Conservation (phyloP, 2,797 vertebrate genomes). For the Sebastes diploproa region DNA sequence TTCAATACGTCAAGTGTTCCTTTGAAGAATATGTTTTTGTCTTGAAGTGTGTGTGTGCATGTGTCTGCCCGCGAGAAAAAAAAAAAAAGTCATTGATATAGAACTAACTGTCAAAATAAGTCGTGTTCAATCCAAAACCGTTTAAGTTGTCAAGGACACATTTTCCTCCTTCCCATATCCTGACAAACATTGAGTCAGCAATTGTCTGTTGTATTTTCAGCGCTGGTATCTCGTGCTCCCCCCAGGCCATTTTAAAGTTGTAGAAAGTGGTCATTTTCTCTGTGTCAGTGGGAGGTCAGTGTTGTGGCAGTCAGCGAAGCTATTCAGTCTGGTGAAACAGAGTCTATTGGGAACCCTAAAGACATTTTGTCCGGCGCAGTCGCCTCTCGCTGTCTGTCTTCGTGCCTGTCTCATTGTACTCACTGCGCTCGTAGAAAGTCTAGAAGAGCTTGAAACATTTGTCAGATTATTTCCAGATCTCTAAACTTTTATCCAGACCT, state of each 20-base stretch:
- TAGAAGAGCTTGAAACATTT: constrained; percentile 28
- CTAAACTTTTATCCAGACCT: constrained; percentile 29
- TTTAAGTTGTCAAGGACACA: constrained; percentile 80
- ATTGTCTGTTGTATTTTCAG: constrained; percentile 74
- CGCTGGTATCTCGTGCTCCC: constrained; percentile 51
- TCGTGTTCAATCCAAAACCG: constrained; percentile 74
- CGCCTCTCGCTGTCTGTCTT: constrained; percentile 43
- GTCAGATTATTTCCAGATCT: constrained; percentile 43
- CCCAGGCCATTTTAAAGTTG: constrained; percentile 69
- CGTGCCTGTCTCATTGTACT: constrained; percentile 35
- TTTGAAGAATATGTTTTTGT: constrained; percentile 55
- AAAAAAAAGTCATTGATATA: constrained; percentile 68
- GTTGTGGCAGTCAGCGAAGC: constrained; percentile 69
- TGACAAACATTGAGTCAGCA: constrained; percentile 78
- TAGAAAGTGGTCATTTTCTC: constrained; percentile 79
- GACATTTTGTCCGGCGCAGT: constrained; percentile 57
- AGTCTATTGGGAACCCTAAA: constrained; percentile 66
- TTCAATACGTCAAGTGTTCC: constrained; percentile 15
- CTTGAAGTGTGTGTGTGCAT: constrained; percentile 7
- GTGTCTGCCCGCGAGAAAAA: constrained; percentile 10
- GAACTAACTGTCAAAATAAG: constrained; percentile 78
- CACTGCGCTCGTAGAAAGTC: constrained; percentile 21
- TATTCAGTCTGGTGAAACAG: constrained; percentile 58
- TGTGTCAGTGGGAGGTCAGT: constrained; percentile 73
- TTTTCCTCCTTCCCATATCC: constrained; percentile 70